A percentile compares a stretch with the other conserved stretches of the same genome.
These are phyloP conservation scores for Paragorgia papillata DNA, from an alignment of 92 coral and sea anemone species.

Conservation along the genomic window DNA sequence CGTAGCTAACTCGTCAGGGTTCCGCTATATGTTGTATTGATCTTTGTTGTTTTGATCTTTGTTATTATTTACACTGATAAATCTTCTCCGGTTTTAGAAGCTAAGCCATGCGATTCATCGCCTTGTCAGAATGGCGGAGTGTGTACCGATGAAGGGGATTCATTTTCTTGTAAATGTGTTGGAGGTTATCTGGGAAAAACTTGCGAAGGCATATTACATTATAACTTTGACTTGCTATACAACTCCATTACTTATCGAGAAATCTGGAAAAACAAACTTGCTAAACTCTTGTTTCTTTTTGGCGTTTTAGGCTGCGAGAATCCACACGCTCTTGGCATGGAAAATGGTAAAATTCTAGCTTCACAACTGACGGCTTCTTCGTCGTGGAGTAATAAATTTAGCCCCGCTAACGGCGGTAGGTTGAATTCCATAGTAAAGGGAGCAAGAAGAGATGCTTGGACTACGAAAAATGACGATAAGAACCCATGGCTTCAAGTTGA, in stretches of 20 bases:
- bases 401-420: not conserved
- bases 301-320: not conserved
- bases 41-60: no score
- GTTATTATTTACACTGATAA: no score
- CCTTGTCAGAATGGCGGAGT: conserved; percentile 19
- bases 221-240: no score
- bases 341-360: not conserved
- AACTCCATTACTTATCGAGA: no score
- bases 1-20: no score
- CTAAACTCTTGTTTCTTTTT: no score
- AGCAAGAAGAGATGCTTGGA: not conserved
- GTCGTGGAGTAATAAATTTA: not conserved
- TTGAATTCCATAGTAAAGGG: not conserved
- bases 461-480: not conserved
- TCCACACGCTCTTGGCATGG: not conserved
- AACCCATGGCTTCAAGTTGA: not conserved
- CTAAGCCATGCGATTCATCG: conserved; percentile 16
- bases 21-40: no score
- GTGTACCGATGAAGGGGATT: no score
- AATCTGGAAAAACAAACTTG: no score
- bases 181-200: not conserved
- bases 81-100: not conserved
- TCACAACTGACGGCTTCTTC: not conserved
- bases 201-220: conserved; percentile 14
- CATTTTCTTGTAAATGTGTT: conserved; percentile 2